Percentiles rank a stretch among this genome's conserved stretches.
Evolutionary conservation across 2,888 invertebrate species (phyloP).

Genomic region (Epicampocera succincta): DNA sequence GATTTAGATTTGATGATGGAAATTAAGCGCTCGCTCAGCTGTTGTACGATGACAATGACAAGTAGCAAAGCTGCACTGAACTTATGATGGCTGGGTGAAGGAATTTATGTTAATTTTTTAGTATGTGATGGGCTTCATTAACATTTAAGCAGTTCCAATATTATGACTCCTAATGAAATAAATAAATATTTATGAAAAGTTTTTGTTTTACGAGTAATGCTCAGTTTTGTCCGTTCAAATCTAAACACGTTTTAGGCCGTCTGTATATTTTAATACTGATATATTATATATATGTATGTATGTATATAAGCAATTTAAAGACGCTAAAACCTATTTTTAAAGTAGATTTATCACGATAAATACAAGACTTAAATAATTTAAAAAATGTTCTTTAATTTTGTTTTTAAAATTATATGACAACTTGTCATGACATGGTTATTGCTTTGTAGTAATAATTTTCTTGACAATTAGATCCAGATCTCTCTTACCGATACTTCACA

Average conservation of each 20-base stretch:
- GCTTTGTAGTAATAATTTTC: too few species aligned
- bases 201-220: slow-evolving; percentile 4
- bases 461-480: too few species aligned
- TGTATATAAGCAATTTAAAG: too few species aligned
- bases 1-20: slow-evolving; percentile 13
- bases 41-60: slow-evolving; percentile 16
- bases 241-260: neutral
- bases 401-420: too few species aligned
- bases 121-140: slow-evolving; percentile 9
- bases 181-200: slow-evolving; percentile 27
- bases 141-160: slow-evolving; percentile 44
- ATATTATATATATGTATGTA: too few species aligned
- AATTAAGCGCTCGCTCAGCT: slow-evolving; percentile 41
- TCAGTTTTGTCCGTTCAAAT: neutral
- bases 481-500: too few species aligned
- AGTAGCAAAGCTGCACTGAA: slow-evolving; percentile 11
- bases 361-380: too few species aligned
- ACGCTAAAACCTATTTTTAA: too few species aligned
- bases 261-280: too few species aligned
- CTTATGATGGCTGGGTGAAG: slow-evolving; percentile 17
- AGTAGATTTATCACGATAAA: too few species aligned
- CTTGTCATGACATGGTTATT: too few species aligned
- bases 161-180: slow-evolving; percentile 46
- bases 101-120: slow-evolving; percentile 25
- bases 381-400: too few species aligned